phyloP scores from a whole-genome alignment of 2,113 vertebrate species.

The Brachyistius frenatus region DNA sequence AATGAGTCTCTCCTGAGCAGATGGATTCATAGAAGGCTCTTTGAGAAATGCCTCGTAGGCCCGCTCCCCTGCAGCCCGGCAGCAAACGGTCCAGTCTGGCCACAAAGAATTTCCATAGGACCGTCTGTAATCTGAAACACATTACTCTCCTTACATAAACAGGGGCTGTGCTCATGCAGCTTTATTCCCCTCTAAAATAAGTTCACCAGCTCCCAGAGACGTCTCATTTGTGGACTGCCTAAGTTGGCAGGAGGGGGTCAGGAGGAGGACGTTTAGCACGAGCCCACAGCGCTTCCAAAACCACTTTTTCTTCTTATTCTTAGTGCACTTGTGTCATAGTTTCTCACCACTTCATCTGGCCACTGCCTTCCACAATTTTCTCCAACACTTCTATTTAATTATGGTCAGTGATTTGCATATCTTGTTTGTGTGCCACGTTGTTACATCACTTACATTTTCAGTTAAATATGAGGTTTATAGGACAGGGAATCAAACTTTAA shows the following conservation, averaged over 20 bases:
- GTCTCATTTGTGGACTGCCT: constrained; percentile 83
- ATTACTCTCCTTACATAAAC: constrained; percentile 87
- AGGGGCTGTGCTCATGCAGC: constrained; percentile 73
- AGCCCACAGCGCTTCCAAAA: constrained; percentile 7
- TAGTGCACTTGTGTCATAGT: constrained; percentile 4
- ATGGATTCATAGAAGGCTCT: constrained; percentile 42
- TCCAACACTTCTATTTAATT: no score
- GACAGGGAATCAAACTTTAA: no score
- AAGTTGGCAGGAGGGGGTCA: constrained; percentile 75
- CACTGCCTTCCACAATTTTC: not conserved
- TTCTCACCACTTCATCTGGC: not conserved
- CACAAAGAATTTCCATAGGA: constrained; percentile 91
- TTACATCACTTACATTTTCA: no score
- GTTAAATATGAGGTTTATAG: no score
- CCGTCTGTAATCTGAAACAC: constrained; percentile 91
- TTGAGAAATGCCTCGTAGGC: constrained; percentile 24
- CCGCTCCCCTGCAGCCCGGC: constrained; percentile 61
- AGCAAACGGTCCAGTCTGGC: constrained; percentile 87
- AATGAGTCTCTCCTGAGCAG: constrained; percentile 2
- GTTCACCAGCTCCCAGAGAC: constrained; percentile 74
- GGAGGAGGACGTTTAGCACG: constrained; percentile 52
- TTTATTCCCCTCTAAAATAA: constrained; percentile 84
- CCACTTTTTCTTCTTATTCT: not conserved
- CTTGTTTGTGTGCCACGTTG: no score
- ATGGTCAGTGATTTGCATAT: no score